These are phyloP conservation scores for Pituophis catenifer DNA, from an alignment of 2,113 vertebrate species.

Conservation along the genomic window DNA sequence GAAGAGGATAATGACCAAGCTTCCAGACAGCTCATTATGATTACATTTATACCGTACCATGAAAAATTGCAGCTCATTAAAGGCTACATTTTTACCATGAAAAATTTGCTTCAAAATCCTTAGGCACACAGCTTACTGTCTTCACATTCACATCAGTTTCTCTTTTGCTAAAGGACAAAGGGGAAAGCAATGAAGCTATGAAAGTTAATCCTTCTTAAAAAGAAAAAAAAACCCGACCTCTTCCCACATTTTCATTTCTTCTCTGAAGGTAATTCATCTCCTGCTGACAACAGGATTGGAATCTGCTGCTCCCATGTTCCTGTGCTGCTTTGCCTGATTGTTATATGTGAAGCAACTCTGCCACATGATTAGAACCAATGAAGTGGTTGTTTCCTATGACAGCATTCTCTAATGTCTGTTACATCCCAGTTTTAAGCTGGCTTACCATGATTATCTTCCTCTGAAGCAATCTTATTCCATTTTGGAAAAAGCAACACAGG, in stretches of 20 bases:
- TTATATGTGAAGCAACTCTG: neutral
- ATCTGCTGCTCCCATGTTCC: neutral
- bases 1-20: conserved; percentile 3
- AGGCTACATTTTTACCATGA: neutral
- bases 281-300: neutral
- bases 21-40: conserved; percentile 10
- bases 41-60: neutral
- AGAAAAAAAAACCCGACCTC: neutral
- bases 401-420: neutral
- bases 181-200: neutral
- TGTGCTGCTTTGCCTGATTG: neutral
- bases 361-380: neutral
- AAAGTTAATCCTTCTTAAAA: neutral
- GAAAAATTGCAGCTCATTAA: conserved; percentile 20
- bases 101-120: conserved; percentile 5
- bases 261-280: neutral
- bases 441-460: neutral
- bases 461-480: neutral
- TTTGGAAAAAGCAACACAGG: neutral
- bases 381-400: neutral
- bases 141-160: neutral
- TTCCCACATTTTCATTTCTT: neutral
- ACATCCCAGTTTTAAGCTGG: neutral
- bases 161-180: neutral
- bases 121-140: neutral